Percentiles rank a stretch among this genome's conserved stretches.
These are phyloP conservation scores for Rhea americana DNA, from an alignment of 2,113 vertebrate genomes.

Conservation along the genomic window DNA sequence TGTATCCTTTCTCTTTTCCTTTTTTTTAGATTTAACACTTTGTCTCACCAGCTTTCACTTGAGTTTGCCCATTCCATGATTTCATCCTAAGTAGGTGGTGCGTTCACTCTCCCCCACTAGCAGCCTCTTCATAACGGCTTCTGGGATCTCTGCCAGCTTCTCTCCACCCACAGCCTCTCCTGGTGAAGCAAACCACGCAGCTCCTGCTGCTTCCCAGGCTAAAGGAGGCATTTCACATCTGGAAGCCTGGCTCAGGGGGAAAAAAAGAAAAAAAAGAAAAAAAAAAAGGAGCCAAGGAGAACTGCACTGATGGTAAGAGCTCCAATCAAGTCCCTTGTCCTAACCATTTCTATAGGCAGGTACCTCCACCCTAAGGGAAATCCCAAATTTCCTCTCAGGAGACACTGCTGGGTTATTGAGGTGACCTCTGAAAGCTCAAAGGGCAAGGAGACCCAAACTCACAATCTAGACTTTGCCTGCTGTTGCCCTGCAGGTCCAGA, in stretches of 20 bases:
- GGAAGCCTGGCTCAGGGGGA: not conserved
- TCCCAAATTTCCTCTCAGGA: rapidly evolving
- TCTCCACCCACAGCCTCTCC: constrained; percentile 63
- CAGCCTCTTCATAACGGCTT: constrained; percentile 52
- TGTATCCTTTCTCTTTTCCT: not conserved
- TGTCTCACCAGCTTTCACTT: not conserved
- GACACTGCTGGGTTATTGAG: rapidly evolving
- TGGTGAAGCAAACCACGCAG: not conserved
- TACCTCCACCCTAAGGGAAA: not conserved
- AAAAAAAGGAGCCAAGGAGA: not conserved
- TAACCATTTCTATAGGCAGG: rapidly evolving
- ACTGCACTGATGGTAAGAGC: rapidly evolving
- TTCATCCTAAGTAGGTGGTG: constrained; percentile 51
- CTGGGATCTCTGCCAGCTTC: constrained; percentile 54
- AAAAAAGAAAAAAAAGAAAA: not conserved
- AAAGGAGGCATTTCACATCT: constrained; percentile 22
- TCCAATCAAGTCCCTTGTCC: not conserved
- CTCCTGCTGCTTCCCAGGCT: constrained; percentile 2
- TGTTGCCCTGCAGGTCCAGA: not conserved
- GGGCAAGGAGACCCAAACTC: not conserved
- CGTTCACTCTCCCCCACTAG: constrained; percentile 19
- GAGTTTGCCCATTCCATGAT: not conserved
- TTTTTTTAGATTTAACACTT: not conserved
- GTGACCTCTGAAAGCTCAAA: rapidly evolving
- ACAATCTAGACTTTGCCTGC: not conserved